Evolutionary conservation across 2,113 vertebrate genomes (phyloP), one percentile per base, ranked within the genome.

Genomic region (Sylvilagus bachmani): DNA sequence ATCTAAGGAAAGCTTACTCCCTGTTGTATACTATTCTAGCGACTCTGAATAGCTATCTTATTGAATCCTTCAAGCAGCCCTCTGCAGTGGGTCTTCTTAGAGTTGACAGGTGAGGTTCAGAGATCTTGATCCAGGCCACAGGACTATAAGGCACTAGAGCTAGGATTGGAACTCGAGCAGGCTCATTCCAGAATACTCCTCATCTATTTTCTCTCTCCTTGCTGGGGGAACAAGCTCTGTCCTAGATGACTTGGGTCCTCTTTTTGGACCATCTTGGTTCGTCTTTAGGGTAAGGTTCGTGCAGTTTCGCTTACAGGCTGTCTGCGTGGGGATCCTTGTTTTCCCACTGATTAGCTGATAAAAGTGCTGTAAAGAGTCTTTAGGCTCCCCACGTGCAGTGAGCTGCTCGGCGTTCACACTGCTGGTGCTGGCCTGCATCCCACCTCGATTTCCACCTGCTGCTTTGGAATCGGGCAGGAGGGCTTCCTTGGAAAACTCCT

Each of bases 71-170:
- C 33, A 62, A 64, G 51, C 29, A 74, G 33, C 10, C 10, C 33
- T 58, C 4, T 38, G 33, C 58, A 64, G 33, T 5, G 31, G 64
- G 3, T 27, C 2, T 27, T 71, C 5, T 75, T 36, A 61, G 78
- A 91, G 58, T 10, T 44, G 71, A 27, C 61, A 36, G 74, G 27
- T 36, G 21, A 51, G 27, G 61, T 74, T 95, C 85, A 86, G 83
- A 81, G 53, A 75, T 17, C 29, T 66, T 10, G 25, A 88, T 44
- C 19, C 22, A 51, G 44, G 27, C 36, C 38, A 33, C 21, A 61
- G 7, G 55, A 5, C 70, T 33, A 19, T n/a, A 82, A 66, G 13
- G 13, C 29, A 16, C 4, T 7, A 14, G 53, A 90, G 49, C 49
- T 33, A 7, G 33, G 84, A 70, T 74, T 38, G n/a, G 53, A 84